A percentile compares a stretch with the other conserved stretches of the same genome.
These are phyloP conservation scores for Drymonia ruficornis DNA, from an alignment of 2,888 invertebrate species.

Conservation along the genomic window DNA sequence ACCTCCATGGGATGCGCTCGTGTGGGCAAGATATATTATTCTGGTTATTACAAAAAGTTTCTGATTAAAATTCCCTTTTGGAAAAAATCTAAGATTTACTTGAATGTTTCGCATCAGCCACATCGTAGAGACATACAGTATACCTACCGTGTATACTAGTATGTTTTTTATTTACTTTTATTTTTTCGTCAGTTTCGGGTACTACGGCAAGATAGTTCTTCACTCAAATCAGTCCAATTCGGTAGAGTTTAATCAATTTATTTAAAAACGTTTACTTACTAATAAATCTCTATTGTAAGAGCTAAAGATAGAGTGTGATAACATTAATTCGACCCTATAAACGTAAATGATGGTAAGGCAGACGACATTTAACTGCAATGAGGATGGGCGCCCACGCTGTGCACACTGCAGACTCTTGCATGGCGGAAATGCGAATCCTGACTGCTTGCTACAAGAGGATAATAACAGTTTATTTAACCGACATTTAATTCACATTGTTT, in stretches of 20 bases:
- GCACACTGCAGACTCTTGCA: conserved; percentile 44
- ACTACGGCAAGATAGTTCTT: no score
- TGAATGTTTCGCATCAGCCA: no score
- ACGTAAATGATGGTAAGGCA: conserved; percentile 27
- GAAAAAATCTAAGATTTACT: no score
- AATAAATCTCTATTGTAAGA: neutral
- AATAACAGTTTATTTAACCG: conserved; percentile 33
- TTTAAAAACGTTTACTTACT: no score
- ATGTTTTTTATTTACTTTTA: no score
- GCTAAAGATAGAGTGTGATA: conserved; percentile 6
- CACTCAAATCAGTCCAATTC: no score
- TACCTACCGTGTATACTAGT: no score
- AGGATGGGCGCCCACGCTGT: conserved; percentile 68
- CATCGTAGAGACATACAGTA: no score
- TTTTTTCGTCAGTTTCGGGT: no score
- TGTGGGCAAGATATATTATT: neutral
- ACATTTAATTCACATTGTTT: conserved; percentile 8
- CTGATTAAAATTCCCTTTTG: no score
- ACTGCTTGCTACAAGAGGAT: conserved; percentile 36
- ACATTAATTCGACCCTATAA: conserved; percentile 26
- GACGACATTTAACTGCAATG: conserved; percentile 58
- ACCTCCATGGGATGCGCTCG: neutral
- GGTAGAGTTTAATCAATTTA: no score
- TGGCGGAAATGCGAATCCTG: conserved; percentile 54
- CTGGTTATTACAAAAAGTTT: no score